Base-by-base conservation (phyloP, 1,140 invertebrate species). In the Nebria ingens region DNA sequence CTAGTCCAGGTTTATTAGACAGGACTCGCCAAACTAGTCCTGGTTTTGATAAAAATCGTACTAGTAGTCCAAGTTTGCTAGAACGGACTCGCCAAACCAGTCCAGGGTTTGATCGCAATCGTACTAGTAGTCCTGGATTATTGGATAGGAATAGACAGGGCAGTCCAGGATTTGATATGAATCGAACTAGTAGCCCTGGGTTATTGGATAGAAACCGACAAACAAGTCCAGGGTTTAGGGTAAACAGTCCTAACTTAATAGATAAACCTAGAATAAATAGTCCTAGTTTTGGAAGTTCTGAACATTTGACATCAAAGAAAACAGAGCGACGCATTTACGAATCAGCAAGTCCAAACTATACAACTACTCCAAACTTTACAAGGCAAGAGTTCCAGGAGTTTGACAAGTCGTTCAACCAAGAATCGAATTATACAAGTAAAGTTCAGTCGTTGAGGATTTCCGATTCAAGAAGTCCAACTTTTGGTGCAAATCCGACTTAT, bases 271-370 rank as follows among this genome's bases (percentile, higher is more conserved):
- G 25, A n/a, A 34, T 34, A n/a, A n/a, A 50, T 50, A 50, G 45
- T 50, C 45, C 45, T 17, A 50, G 19, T 50, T 19, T 19, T 50
- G 45, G n/a, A 17, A n/a, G 19, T 2, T 50, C 19, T 2, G 45
- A 50, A 50, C 19, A n/a, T 17, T 50, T 19, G 19, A 50, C 45
- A 11, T 17, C 11, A 17, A 50, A 50, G 12, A 17, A 50, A 17
- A 17, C 45, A 50, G 19, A 50, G 19, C n/a, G n/a, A 17, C n/a
- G 45, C 2, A 50, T n/a, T 17, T 50, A 34, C 25, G 25, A 34
- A 34, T 61, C 61, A 6, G 49, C 64, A 15, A 67, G 62, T 61
- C 63, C 66, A 6, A 65, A 57, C 57, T 65, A 64, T 54, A 59
- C 61, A 9, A 19, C 12, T 17, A 38, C 25, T 9, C n/a, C n/a